Base-by-base conservation (phyloP, 2,797 vertebrate genomes). In the Peromyscus aztecus region DNA sequence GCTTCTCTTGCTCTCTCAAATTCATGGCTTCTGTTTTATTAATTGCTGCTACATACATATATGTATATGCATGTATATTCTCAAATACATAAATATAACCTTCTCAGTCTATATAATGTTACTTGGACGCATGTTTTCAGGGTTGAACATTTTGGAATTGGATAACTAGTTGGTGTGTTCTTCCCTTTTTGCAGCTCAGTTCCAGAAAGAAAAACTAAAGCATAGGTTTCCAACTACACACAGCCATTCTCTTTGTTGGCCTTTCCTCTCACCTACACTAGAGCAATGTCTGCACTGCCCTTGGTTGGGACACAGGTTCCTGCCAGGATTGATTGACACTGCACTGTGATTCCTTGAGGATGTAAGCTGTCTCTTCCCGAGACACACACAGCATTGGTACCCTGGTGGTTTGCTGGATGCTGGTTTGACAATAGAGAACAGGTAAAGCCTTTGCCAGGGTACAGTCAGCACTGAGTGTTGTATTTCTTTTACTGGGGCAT, bases 221-320 rank as follows among this genome's bases (percentile, higher is more conserved):
- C 23, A 24, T 40, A 37, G 46, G 3, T 37, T 84, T 73, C 8
- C 0, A 24, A 31, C n/a, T 49, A 9, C 0, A 19, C 0, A 6
- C 12, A 49, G 10, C 9, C 16, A 0, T 16, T 0, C 0, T 14
- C 27, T 91, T 57, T 27, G 16, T n/a, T 75, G 40, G 13, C 16
- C 23, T 84, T 67, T 83, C 16, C 43, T 91, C 49, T 21, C 1
- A 2, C 11, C 49, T 43, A 6, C 4, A 1, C 11, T 23, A 0
- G 2, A 75, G 6, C 8, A 19, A 5, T 40, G 16, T 61, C 75
- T 6, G 10, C 27, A 31, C 77, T 69, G n/a, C 21, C 49, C 43
- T 89, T 31, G 4, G 29, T 0, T 2, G 40, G 71, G 63, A 67
- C 31, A 2, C 59, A 46, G 61, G 40, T 29, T 80, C 19, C 55